Evolutionary conservation across 2,113 vertebrate genomes (phyloP), one percentile per base, ranked within the genome.

Genomic region (Oenanthe oenanthe): DNA sequence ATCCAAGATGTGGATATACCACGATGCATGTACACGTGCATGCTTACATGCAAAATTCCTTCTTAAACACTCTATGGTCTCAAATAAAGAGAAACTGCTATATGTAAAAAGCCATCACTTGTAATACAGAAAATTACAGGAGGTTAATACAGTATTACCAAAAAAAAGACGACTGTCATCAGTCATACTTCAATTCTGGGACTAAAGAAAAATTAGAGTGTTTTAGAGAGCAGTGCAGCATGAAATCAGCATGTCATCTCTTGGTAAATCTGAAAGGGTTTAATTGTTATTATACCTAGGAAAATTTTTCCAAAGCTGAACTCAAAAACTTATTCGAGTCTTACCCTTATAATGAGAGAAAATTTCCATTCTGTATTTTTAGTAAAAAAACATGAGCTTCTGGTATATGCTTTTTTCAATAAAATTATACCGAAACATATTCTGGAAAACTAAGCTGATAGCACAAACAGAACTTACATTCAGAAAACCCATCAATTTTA

Each of bases 1-100:
- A 72, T 42, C n/a, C 40, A 85, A 77, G 45, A 61, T 1, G 5
- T 8, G 21, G 19, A 66, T 75, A 36, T 20, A 81, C 16, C 48
- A 67, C 2, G 2, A 77, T 42, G 40, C 40, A 42, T 42, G 81
- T 32, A 58, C 12, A 58, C 0, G 0, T 6, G 5, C 1, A 0
- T 16, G 9, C n/a, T 71, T 51, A 66, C 7, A 50, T 17, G 25
- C 25, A 74, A 54, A 89, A 50, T 75, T 54, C 7, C 60, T 75
- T 45, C 40, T 77, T 70, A 47, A 56, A 54, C 19, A 77, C 29
- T 7, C 31, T 11, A 72, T 10, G 48, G 56, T 18, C 31, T 67
- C 58, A 85, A 67, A 67, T 51, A 42, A 82, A 60, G 19, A 84
- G 34, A 43, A 70, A 63, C 6, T 48, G 28, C 7, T 56, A 8